Base-by-base conservation (phyloP, 2,888 invertebrate genomes). In the Eupithecia pulchellata region DNA sequence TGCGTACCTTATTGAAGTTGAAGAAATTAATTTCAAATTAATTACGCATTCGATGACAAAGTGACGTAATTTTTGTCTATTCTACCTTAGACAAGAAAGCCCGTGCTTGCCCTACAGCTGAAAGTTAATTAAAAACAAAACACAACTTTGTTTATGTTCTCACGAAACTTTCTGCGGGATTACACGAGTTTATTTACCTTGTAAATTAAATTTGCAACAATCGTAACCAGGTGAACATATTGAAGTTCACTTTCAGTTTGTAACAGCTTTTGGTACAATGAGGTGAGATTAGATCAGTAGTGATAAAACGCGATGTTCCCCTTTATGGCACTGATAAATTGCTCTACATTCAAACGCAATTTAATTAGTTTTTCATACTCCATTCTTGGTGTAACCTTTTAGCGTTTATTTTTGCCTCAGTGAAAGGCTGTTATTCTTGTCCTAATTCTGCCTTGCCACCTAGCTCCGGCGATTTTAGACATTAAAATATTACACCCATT, bases 71-170 rank as follows among this genome's bases (percentile, higher is more conserved):
- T n/a, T n/a, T n/a, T n/a, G n/a, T n/a, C n/a, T n/a, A n/a, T n/a
- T n/a, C n/a, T n/a, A n/a, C n/a, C n/a, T n/a, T n/a, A n/a, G n/a
- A n/a, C n/a, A n/a, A n/a, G n/a, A n/a, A n/a, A n/a, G n/a, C n/a
- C n/a, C n/a, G n/a, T n/a, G n/a, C n/a, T n/a, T n/a, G n/a, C n/a
- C n/a, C n/a, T n/a, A n/a, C n/a, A n/a, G n/a, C n/a, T n/a, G n/a
- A 76, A 60, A 76, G 73, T 74, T 76, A 74, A 76, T 76, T 76
- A 75, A 73, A 72, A 69, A 71, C 57, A 75, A 74, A 70, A 71
- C 57, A 68, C 39, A 73, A 75, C 60, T 73, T 74, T 64, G 62
- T 70, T 72, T 66, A 57, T 68, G 32, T 66, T 73, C 69, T 63
- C 47, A 60, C 63, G 47, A n/a, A 71, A 71, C 52, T 73, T 65